phyloP scores from a whole-genome alignment of 2,888 invertebrate genomes.

The Agonopterix heracliana region DNA sequence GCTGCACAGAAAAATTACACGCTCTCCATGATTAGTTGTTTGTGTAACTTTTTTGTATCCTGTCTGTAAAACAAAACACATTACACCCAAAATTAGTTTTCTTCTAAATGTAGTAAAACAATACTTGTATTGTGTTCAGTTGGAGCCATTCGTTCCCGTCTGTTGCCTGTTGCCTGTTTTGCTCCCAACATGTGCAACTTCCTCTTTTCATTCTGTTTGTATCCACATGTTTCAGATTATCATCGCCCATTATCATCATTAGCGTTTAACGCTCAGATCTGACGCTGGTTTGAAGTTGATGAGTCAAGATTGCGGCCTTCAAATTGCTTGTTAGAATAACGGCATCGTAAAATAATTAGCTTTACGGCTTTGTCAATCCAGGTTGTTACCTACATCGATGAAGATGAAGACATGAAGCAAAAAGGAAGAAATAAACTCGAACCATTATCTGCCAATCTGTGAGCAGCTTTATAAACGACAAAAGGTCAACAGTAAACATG shows the following conservation, averaged over 20 bases:
- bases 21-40: too few species aligned
- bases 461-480: slow-evolving; percentile 3
- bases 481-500: slow-evolving; percentile 33
- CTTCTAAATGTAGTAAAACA: too few species aligned
- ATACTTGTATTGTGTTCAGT: neutral
- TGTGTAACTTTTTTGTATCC: too few species aligned
- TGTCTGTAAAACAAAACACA: too few species aligned
- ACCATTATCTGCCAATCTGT: neutral
- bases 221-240: slow-evolving; percentile 39
- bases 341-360: slow-evolving; percentile 35
- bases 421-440: neutral
- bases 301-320: neutral
- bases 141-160: slow-evolving; percentile 4
- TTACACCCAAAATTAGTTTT: too few species aligned
- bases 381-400: slow-evolving; percentile 19
- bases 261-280: slow-evolving; percentile 11
- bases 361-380: slow-evolving; percentile 1
- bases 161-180: neutral
- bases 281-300: neutral
- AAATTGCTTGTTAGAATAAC: slow-evolving; percentile 22
- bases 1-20: too few species aligned
- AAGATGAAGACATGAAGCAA: neutral
- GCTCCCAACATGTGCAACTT: slow-evolving; percentile 36
- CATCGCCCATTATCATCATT: slow-evolving; percentile 22
- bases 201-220: slow-evolving; percentile 32